phyloP scores from a whole-genome alignment of 2,113 vertebrate genomes.

The Pelmatolapia mariae region DNA sequence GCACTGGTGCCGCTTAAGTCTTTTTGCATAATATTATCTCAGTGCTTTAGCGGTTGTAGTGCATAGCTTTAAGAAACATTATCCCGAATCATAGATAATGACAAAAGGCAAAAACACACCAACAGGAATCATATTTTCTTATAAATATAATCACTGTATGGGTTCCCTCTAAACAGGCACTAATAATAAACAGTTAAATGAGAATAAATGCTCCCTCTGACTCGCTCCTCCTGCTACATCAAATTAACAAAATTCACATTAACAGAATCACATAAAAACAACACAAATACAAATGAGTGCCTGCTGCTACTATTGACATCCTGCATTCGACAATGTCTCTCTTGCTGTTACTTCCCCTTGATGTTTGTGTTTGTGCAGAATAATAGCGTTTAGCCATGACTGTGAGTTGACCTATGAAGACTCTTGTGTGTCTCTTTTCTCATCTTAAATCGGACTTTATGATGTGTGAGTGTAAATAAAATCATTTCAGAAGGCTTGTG shows the following conservation, averaged over 20 bases:
- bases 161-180: neutral
- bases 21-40: neutral
- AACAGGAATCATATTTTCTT: neutral
- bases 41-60: neutral
- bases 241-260: neutral
- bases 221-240: neutral
- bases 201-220: neutral
- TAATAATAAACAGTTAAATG: neutral
- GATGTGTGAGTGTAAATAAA: rapidly evolving
- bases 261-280: neutral
- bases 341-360: neutral
- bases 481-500: neutral
- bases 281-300: neutral
- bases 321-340: rapidly evolving
- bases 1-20: neutral
- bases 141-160: neutral
- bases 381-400: rapidly evolving
- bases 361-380: neutral
- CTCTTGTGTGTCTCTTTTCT: neutral
- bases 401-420: neutral
- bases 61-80: neutral
- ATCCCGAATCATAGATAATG: neutral
- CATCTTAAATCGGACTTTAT: neutral
- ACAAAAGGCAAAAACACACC: neutral
- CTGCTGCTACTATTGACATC: rapidly evolving